These are phyloP conservation scores for Phodopus roborovskii DNA, from an alignment of 2,113 vertebrate genomes.

Conservation along the genomic window DNA sequence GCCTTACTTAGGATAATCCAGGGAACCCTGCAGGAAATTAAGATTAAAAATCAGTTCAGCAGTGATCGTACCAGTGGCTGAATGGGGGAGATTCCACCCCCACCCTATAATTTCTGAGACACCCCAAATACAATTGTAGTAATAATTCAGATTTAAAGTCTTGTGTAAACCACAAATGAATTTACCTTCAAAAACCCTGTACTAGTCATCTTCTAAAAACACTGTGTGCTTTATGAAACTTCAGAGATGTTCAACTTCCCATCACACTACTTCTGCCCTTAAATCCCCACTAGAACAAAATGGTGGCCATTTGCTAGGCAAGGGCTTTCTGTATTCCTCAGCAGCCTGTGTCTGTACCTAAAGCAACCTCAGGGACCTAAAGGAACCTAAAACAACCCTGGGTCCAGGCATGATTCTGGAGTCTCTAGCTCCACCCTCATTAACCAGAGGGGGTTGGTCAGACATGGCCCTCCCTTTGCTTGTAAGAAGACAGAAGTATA, in stretches of 20 bases:
- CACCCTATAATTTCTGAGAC: background rate
- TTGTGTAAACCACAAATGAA: conserved; percentile 11
- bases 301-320: background rate
- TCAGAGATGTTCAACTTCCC: background rate
- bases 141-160: conserved; percentile 51
- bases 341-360: background rate
- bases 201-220: background rate
- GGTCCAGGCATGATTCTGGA: background rate
- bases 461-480: background rate
- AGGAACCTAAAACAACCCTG: background rate
- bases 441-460: background rate
- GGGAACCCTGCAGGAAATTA: background rate
- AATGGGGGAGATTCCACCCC: background rate
- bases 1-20: background rate
- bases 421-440: background rate
- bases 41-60: conserved; percentile 42
- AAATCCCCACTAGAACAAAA: background rate
- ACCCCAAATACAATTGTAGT: conserved; percentile 1
- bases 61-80: background rate
- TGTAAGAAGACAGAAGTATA: conserved; percentile 6
- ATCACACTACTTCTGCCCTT: background rate
- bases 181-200: conserved; percentile 28
- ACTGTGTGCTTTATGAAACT: background rate
- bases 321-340: background rate
- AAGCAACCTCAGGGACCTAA: background rate